These are phyloP conservation scores for Drosophila ochracea DNA, from an alignment of 2,888 invertebrate genomes.

Conservation along the genomic window DNA sequence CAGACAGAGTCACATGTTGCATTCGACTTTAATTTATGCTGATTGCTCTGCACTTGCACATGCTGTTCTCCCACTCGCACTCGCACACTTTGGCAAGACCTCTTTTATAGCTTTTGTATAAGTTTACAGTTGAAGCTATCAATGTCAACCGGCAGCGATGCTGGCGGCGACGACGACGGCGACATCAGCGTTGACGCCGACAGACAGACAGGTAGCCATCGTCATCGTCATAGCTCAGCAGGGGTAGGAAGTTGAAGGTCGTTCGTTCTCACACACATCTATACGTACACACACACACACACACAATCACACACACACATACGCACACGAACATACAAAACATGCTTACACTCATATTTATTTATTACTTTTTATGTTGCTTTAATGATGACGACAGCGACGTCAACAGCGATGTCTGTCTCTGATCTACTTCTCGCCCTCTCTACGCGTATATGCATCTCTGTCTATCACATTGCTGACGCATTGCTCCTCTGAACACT, in stretches of 20 bases:
- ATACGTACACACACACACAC: slow-evolving; percentile 9
- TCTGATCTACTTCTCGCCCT: slow-evolving; percentile 72
- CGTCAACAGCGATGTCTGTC: slow-evolving; percentile 41
- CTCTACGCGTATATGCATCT: slow-evolving; percentile 64
- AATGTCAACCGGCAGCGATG: slow-evolving; percentile 69
- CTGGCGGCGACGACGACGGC: slow-evolving; percentile 35
- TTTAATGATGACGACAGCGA: slow-evolving; percentile 73
- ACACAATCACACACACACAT: slow-evolving; percentile 9
- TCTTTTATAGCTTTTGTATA: slow-evolving; percentile 64
- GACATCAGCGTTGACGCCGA: slow-evolving; percentile 61
- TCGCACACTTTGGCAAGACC: slow-evolving; percentile 31
- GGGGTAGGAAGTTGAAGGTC: slow-evolving; percentile 79
- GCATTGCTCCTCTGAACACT: slow-evolving; percentile 37
- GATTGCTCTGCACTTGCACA: slow-evolving; percentile 52
- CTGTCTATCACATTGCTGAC: slow-evolving; percentile 55
- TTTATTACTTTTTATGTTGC: slow-evolving; percentile 79
- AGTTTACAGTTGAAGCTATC: slow-evolving; percentile 76
- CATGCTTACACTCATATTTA: slow-evolving; percentile 69
- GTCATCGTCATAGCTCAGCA: slow-evolving; percentile 45
- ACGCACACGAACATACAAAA: slow-evolving; percentile 35
- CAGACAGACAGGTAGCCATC: slow-evolving; percentile 60
- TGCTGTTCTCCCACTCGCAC: slow-evolving; percentile 20
- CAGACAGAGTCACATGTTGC: slow-evolving; percentile 76
- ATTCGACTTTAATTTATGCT: slow-evolving; percentile 77
- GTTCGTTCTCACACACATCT: slow-evolving; percentile 62